Evolutionary conservation across 1,140 invertebrate species (phyloP).

Genomic region (Drosophila sp.): DNA sequence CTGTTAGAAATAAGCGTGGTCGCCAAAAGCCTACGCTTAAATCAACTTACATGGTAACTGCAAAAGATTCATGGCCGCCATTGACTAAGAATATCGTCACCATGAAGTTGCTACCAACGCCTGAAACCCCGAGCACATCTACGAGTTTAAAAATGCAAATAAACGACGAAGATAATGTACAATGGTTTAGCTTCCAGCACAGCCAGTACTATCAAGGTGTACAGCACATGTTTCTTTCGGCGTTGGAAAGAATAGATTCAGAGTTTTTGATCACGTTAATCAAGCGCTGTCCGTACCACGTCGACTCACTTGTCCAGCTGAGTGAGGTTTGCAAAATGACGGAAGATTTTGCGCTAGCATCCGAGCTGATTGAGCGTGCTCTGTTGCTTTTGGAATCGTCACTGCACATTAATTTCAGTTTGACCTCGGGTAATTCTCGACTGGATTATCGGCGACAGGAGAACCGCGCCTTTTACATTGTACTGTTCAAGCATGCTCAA

Average conservation of each 20-base stretch:
- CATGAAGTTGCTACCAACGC: conserved; percentile 88
- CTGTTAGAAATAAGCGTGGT: conserved; percentile 86
- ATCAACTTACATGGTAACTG: conserved; percentile 88
- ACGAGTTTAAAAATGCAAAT: conserved; percentile 26
- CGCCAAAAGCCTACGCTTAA: conserved; percentile 86
- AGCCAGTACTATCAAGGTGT: conserved; percentile 90
- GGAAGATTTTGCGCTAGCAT: conserved; percentile 92
- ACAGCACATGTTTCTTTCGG: conserved; percentile 90
- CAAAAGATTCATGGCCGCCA: conserved; percentile 89
- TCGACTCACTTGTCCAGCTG: conserved; percentile 93
- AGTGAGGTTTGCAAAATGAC: conserved; percentile 91
- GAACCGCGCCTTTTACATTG: conserved; percentile 93
- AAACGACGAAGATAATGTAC: conserved; percentile 52
- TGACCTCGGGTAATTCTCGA: conserved; percentile 90
- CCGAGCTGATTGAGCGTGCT: conserved; percentile 91
- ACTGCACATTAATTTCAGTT: conserved; percentile 92
- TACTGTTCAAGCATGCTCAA: conserved; percentile 93
- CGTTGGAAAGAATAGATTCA: conserved; percentile 92
- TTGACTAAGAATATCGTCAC: conserved; percentile 89
- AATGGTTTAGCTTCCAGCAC: conserved; percentile 93
- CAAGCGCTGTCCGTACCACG: conserved; percentile 92
- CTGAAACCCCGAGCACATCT: conserved; percentile 59
- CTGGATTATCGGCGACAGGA: conserved; percentile 93
- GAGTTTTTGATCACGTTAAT: conserved; percentile 93
- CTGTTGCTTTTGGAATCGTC: conserved; percentile 91